phyloP scores from a whole-genome alignment of 1,140 invertebrate genomes.

The Globodera rostochiensis region DNA sequence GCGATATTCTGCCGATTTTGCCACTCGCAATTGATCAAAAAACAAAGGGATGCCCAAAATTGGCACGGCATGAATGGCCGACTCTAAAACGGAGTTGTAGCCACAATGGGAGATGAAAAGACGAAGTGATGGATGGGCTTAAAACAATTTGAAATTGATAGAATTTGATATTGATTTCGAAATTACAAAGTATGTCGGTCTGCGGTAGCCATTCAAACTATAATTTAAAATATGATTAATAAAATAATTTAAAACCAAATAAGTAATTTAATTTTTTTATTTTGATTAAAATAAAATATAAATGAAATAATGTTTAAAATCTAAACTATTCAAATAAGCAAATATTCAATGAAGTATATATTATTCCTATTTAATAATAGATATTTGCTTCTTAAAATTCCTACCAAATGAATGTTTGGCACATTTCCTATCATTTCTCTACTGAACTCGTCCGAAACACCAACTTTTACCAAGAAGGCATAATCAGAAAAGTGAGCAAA shows the following conservation, averaged over 20 bases:
- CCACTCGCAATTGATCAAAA: constrained; percentile 53
- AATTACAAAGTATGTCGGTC: constrained; percentile 35
- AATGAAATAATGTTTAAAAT: constrained; percentile 10
- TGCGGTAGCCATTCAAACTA: constrained; percentile 44
- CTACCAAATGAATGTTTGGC: too few species aligned
- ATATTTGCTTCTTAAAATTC: too few species aligned
- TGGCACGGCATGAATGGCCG: constrained; percentile 41
- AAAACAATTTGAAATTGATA: constrained; percentile 5
- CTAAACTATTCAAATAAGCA: constrained; percentile 7
- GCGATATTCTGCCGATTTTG: constrained; percentile 48
- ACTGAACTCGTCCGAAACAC: too few species aligned
- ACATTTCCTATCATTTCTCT: too few species aligned
- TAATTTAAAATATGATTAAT: not conserved
- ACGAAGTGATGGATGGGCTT: constrained; percentile 41
- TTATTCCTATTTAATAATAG: too few species aligned
- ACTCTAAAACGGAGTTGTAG: constrained; percentile 50
- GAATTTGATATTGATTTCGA: too few species aligned
- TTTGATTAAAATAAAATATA: constrained; percentile 10
- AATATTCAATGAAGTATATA: too few species aligned
- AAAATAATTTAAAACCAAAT: constrained; percentile 19
- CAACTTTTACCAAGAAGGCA: constrained; percentile 42
- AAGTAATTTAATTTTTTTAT: constrained; percentile 34
- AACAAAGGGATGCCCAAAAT: constrained; percentile 50
- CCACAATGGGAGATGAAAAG: constrained; percentile 55
- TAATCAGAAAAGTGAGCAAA: constrained; percentile 38